A percentile compares a stretch with the other conserved stretches of the same genome.
phyloP scores from a whole-genome alignment of 2,797 vertebrate genomes.

The Centroberyx gerrardi region DNA sequence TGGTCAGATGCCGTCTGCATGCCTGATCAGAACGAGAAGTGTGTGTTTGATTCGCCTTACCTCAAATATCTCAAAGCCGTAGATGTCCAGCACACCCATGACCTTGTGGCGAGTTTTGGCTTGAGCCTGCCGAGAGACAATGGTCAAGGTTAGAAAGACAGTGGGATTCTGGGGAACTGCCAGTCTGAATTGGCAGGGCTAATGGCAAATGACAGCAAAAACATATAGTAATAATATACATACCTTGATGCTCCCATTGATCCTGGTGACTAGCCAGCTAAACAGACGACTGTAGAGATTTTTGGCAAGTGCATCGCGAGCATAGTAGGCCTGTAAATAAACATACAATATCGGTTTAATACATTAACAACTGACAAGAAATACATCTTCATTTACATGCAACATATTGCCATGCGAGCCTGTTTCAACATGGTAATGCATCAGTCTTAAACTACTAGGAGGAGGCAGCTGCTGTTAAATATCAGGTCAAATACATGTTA shows the following conservation, averaged over 20 bases:
- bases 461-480: background rate
- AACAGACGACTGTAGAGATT: conserved; percentile 98
- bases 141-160: conserved; percentile 12
- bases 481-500: background rate
- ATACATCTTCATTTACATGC: background rate
- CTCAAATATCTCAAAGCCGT: conserved; percentile 99
- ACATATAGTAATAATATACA: background rate
- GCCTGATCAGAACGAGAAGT: conserved; percentile 1
- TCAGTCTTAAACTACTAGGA: background rate
- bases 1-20: conserved; percentile 34
- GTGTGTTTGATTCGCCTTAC: conserved; percentile 79
- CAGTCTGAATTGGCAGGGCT: background rate
- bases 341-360: conserved; percentile 26
- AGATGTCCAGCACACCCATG: conserved; percentile 99
- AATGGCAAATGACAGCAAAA: too few relatives aligned
- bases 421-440: background rate
- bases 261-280: conserved; percentile 96
- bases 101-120: conserved; percentile 96
- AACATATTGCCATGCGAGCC: background rate
- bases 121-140: conserved; percentile 88
- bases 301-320: conserved; percentile 97
- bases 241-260: conserved; percentile 99
- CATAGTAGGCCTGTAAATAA: conserved; percentile 93
- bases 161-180: background rate
- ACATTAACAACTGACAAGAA: background rate